Evolutionary conservation across 92 coral and sea anemone genomes (phyloP), one percentile per base, ranked within the genome.

Genomic region (Blastomussa wellsi): DNA sequence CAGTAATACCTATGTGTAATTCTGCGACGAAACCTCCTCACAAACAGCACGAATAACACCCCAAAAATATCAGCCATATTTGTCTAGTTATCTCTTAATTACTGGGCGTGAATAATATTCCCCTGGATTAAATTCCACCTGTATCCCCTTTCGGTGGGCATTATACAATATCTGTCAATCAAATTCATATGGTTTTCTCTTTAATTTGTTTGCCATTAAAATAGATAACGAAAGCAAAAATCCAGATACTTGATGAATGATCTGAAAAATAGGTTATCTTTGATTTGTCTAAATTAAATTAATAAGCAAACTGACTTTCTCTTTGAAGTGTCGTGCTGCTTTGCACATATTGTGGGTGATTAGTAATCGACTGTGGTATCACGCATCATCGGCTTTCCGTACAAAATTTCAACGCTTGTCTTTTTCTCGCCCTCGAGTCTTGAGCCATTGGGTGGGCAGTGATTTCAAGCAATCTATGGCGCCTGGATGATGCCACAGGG

Each of bases 361-460:
- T 22, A 19, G 28, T 14, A 28, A 2, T 29, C 19, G 36, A 5
- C 64, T 81, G 85, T 48, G 85, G 85, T 68, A 39, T 37, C 35
- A 38, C 20, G 64, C 9, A 44, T 22, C 35, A 33, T 81, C 47
- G 24, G 33, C 20, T 81, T 67, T 67, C 76, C 78, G 9, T 22
- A n/a, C 52, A 38, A 13, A 82, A 37, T 82, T 82, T 82, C 69
- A 53, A 71, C 86, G 41, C 65, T 4, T 82, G 70, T 70, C 85
- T 49, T 32, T 10, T 31, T 11, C 44, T 44, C 31, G 75, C 39
- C 84, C 51, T 47, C 29, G 2, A 26, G 78, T 82, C 86, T 72
- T 28, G 31, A 49, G 53, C 11, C 42, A 35, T 64, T 35, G 72
- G 86, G 86, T 71, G 78, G 78, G 86, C 69, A 33, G 53, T 82